Percentiles rank a stretch among this genome's conserved stretches.
phyloP scores from a whole-genome alignment of 2,888 invertebrate genomes.

The Rotaria magnacalcarata region DNA sequence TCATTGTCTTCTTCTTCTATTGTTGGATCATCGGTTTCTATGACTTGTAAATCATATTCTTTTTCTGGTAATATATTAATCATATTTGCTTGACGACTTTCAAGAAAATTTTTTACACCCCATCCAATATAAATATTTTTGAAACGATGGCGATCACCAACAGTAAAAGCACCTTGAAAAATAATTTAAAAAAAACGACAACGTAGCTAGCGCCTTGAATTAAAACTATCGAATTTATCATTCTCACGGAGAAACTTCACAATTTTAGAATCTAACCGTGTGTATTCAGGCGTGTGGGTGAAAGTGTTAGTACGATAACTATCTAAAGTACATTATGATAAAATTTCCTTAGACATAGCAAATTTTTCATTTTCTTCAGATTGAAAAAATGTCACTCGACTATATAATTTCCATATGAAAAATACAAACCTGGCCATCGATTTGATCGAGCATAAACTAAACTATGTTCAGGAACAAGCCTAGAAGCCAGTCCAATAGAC shows the following conservation, averaged over 20 bases:
- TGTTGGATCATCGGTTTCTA: slow-evolving; percentile 11
- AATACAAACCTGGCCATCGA: slow-evolving; percentile 8
- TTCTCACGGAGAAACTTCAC: no score
- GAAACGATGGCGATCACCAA: not conserved
- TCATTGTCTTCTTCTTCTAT: not conserved
- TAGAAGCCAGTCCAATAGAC: not conserved
- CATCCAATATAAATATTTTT: slow-evolving; percentile 34
- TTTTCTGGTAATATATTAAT: not conserved
- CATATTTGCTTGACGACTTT: not conserved
- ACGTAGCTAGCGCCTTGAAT: not conserved
- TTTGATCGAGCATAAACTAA: not conserved
- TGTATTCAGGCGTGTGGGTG: no score
- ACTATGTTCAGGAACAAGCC: not conserved
- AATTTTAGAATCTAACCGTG: no score
- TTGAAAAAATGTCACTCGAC: no score
- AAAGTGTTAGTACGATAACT: no score
- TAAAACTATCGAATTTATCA: no score
- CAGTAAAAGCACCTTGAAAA: not conserved
- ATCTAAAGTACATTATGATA: no score
- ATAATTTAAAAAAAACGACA: not conserved
- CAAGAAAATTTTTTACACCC: not conserved
- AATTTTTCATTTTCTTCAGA: no score
- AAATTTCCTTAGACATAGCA: no score
- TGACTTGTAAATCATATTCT: not conserved
- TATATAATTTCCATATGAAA: no score